A percentile compares a stretch with the other conserved stretches of the same genome.
phyloP scores from a whole-genome alignment of 2,113 vertebrate genomes.

The Pterocles gutturalis region DNA sequence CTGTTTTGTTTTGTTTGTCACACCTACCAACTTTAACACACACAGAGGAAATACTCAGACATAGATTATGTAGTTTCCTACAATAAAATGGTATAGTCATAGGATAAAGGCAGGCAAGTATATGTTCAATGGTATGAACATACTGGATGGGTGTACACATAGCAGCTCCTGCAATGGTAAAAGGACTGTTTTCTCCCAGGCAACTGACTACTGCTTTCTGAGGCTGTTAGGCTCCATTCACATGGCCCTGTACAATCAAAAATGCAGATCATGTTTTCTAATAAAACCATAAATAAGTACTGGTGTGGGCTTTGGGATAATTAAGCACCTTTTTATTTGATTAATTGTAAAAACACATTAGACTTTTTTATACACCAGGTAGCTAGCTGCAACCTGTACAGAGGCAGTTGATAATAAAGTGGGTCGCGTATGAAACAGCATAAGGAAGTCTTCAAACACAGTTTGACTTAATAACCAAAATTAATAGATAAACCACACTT shows the following conservation, averaged over 20 bases:
- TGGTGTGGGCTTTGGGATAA: not conserved
- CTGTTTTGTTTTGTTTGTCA: not conserved
- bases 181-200: not conserved
- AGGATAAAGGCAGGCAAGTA: not conserved
- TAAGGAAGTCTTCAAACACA: not conserved
- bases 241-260: not conserved
- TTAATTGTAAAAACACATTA: not conserved
- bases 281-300: not conserved
- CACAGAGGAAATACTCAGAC: not conserved
- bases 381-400: not conserved
- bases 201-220: rapidly evolving
- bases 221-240: not conserved
- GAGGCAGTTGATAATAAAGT: not conserved
- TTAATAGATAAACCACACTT: not conserved
- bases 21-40: not conserved
- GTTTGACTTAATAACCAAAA: not conserved
- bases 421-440: not conserved
- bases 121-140: not conserved
- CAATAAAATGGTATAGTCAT: not conserved
- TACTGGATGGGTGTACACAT: not conserved
- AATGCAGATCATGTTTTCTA: not conserved
- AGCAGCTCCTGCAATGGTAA: not conserved
- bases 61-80: not conserved
- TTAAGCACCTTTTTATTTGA: not conserved
- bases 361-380: not conserved